Base-by-base conservation (phyloP, 2,113 vertebrate species). In the Ia io region DNA sequence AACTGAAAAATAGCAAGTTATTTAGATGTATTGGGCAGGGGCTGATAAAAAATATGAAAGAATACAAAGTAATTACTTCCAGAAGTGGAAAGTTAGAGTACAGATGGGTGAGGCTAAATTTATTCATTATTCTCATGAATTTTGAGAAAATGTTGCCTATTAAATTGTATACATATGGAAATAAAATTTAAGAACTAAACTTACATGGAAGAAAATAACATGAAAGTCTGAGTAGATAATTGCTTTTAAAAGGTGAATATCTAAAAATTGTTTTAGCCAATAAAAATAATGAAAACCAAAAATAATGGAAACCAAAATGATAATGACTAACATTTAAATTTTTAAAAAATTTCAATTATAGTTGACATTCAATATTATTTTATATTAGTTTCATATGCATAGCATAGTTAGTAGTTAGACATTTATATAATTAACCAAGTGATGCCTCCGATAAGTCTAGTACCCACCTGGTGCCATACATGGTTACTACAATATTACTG, bases 31-130 rank as follows among this genome's bases (percentile, higher is more conserved):
- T 61, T 9, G 16, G 7, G 13, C 28, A 18, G 42, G 42, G 13
- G 77, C 32, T 63, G 11, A 11, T 6, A 67, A 74, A 87, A 92
- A 71, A 53, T 56, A 47, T 25, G n/a, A 61, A 51, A 69, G 3
- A 82, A 84, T 86, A 77, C 35, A 30, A 78, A 44, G 22, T 47
- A 84, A 61, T 91, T 40, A 95, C n/a, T 85, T 78, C 59, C 88
- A 77, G 30, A 67, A 91, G 63, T 80, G 12, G 5, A n/a, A 56
- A 76, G 70, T 82, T 84, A 76, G 32, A 56, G 1, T 79, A 2
- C 6, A 61, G 17, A 80, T 63, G 7, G 11, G 5, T 53, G 6
- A 84, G 7, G 10, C 18, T 30, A 40, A 65, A 37, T 14, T 42
- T 13, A 67, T 3, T 73, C 63, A 63, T 65, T 70, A 86, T 92